Percentiles rank a stretch among this genome's conserved stretches.
Conservation (phyloP, 1,140 invertebrate species). For the Drosophila setifemur region DNA sequence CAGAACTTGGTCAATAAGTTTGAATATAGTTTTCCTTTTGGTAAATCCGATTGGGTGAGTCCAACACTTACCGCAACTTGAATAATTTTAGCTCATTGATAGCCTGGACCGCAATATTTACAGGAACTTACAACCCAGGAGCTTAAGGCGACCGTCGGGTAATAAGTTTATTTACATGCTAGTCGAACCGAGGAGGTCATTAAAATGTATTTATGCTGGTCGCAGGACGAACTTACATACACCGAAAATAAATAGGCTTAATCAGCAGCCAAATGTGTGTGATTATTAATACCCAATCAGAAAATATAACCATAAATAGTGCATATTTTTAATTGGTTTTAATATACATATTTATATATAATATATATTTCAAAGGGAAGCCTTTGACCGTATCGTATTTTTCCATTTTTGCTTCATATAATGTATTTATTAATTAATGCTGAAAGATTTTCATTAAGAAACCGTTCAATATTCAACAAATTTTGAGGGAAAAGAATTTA, state of each 20-base stretch:
- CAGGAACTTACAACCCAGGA: constrained; percentile 51
- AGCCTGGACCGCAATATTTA: constrained; percentile 27
- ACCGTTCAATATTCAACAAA: too few species aligned
- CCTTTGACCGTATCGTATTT: too few species aligned
- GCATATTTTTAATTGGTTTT: too few species aligned
- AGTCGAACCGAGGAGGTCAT: constrained; percentile 20
- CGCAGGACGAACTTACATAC: constrained; percentile 3
- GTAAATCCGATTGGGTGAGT: constrained; percentile 32
- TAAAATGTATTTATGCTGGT: constrained; percentile 61
- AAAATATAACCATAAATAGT: too few species aligned
- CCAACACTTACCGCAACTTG: constrained; percentile 31
- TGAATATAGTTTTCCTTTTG: constrained; percentile 29
- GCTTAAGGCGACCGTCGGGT: constrained; percentile 28
- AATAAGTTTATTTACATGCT: constrained; percentile 55
- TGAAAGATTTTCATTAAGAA: too few species aligned
- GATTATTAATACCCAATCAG: too few species aligned
- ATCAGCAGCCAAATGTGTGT: too few species aligned
- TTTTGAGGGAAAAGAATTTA: too few species aligned
- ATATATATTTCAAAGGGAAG: too few species aligned
- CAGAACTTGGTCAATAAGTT: constrained; percentile 32
- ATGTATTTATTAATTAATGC: too few species aligned
- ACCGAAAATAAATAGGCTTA: not conserved
- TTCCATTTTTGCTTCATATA: too few species aligned
- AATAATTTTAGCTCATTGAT: constrained; percentile 43
- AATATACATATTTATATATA: too few species aligned